A percentile compares a stretch with the other conserved stretches of the same genome.
Evolutionary conservation across 1,140 invertebrate genomes (phyloP).

Genomic region (Zaprionus taronus): DNA sequence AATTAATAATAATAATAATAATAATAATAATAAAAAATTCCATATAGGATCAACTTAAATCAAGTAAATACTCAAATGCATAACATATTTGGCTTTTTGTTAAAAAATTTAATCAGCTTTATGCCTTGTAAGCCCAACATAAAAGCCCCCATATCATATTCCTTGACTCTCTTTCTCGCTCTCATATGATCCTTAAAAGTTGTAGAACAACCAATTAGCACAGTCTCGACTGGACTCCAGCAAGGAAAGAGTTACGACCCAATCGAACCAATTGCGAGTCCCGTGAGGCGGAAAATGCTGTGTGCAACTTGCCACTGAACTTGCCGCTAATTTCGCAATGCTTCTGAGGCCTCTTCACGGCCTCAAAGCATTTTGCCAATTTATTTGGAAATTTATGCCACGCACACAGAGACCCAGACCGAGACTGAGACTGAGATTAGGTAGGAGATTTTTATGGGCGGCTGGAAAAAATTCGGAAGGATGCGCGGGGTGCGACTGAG

Average conservation of each 20-base stretch:
- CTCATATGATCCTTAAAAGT: neutral
- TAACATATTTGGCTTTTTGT: too few species aligned
- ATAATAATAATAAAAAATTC: too few species aligned
- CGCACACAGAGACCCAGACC: slow-evolving; percentile 11
- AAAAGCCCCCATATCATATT: neutral
- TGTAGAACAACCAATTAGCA: neutral
- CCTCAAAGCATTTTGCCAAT: slow-evolving; percentile 51
- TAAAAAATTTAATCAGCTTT: too few species aligned
- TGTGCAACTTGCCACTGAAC: slow-evolving; percentile 12
- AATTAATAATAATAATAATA: too few species aligned
- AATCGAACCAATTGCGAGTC: slow-evolving; percentile 10
- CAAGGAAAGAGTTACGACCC: neutral
- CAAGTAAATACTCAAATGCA: too few species aligned
- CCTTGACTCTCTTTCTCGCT: neutral
- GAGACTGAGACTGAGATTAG: slow-evolving; percentile 49
- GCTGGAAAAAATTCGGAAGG: slow-evolving; percentile 29
- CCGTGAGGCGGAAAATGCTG: slow-evolving; percentile 14
- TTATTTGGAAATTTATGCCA: slow-evolving; percentile 66
- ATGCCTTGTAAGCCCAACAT: too few species aligned
- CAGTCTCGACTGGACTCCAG: slow-evolving; percentile 17
- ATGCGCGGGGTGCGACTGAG: slow-evolving; percentile 6
- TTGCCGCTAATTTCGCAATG: slow-evolving; percentile 50
- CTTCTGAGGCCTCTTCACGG: slow-evolving; percentile 37
- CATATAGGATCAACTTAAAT: too few species aligned
- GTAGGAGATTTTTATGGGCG: slow-evolving; percentile 47